phyloP scores from a whole-genome alignment of 2,113 vertebrate genomes.

The Thryonomys swinderianus region DNA sequence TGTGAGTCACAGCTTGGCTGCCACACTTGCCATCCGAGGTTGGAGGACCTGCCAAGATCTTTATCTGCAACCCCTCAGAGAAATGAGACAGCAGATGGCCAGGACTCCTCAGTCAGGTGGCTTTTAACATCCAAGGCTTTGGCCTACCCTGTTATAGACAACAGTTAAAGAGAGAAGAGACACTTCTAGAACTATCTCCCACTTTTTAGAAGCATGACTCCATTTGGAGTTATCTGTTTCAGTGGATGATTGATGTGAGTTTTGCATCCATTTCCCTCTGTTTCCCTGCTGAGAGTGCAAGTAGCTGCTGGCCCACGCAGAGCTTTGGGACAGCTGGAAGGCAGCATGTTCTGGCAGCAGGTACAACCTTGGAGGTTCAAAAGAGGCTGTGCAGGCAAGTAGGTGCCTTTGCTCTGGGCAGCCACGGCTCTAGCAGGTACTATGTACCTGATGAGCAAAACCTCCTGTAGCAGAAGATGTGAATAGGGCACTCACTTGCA shows the following conservation, averaged over 20 bases:
- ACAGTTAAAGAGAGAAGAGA: background rate
- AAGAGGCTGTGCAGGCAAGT: background rate
- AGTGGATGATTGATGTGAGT: background rate
- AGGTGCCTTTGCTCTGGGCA: background rate
- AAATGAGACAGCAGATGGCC: background rate
- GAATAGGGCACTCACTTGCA: background rate
- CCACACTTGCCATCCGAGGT: background rate
- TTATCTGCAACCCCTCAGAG: constrained; percentile 41
- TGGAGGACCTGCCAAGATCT: constrained; percentile 27
- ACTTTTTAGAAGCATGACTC: constrained; percentile 36
- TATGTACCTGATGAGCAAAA: background rate
- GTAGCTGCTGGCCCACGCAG: background rate
- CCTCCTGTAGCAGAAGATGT: background rate
- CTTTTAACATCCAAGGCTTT: constrained; percentile 22
- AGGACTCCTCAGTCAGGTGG: background rate
- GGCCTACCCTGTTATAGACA: background rate
- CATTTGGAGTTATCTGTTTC: background rate
- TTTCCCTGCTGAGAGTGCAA: background rate
- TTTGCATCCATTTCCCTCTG: background rate
- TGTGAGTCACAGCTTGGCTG: background rate
- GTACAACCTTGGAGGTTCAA: background rate
- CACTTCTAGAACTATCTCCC: background rate
- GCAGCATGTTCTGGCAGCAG: background rate
- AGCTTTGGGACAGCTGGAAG: background rate
- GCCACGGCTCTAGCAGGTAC: background rate